Conservation (phyloP, 2,888 invertebrate genomes). For the Fragum sueziense region DNA sequence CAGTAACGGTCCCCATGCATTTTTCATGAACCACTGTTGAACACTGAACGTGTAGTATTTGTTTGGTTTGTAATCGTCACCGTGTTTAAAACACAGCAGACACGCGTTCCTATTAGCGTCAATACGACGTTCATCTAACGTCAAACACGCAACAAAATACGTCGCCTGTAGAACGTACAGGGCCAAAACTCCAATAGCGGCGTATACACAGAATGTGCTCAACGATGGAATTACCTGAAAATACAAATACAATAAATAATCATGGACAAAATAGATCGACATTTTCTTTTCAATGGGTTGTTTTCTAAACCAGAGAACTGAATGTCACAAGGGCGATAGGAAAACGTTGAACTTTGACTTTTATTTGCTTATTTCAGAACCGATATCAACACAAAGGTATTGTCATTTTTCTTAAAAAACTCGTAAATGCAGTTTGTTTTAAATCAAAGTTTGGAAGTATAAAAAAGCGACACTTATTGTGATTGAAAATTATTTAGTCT, state of each 20-base stretch:
- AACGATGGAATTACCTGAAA: conserved; percentile 89
- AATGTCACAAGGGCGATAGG: too few relatives aligned
- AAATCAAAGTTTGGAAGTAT: too few relatives aligned
- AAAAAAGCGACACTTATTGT: too few relatives aligned
- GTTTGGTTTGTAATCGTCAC: conserved; percentile 83
- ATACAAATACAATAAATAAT: too few relatives aligned
- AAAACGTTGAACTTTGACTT: not conserved
- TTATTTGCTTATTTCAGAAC: too few relatives aligned
- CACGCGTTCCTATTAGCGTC: conserved; percentile 65
- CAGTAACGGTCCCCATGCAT: conserved; percentile 86
- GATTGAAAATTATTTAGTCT: too few relatives aligned
- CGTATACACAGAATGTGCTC: conserved; percentile 92
- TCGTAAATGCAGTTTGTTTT: too few relatives aligned
- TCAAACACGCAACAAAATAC: conserved; percentile 90
- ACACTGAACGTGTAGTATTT: conserved; percentile 85
- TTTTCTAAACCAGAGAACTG: too few relatives aligned
- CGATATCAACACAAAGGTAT: too few relatives aligned
- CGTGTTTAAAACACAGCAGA: conserved; percentile 86
- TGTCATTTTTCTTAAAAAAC: too few relatives aligned
- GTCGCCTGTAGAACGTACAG: conserved; percentile 88
- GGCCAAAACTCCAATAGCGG: conserved; percentile 90
- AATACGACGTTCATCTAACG: conserved; percentile 86
- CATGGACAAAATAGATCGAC: too few relatives aligned
- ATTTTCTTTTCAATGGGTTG: too few relatives aligned
- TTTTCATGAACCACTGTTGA: conserved; percentile 85